Evolutionary conservation across 2,888 invertebrate species (phyloP).

Genomic region (Camptogramma bilineatum): DNA sequence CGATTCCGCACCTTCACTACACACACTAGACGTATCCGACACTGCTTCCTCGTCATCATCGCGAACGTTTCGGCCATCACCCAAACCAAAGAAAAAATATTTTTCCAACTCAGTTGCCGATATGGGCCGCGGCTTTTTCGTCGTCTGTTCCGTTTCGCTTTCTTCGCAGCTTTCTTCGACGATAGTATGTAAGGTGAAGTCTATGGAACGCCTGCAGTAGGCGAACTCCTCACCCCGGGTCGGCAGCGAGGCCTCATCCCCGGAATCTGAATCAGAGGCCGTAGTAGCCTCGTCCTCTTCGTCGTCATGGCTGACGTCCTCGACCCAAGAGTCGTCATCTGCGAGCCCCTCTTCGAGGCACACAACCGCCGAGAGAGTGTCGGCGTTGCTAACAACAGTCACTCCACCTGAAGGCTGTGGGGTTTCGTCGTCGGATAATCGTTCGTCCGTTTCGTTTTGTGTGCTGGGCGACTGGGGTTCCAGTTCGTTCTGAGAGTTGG

Average conservation of each 20-base stretch:
- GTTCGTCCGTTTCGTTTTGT: slow-evolving; percentile 74
- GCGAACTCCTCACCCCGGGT: slow-evolving; percentile 93
- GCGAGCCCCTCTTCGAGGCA: slow-evolving; percentile 94
- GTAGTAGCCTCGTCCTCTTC: slow-evolving; percentile 90
- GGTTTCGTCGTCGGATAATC: slow-evolving; percentile 76
- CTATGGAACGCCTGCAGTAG: slow-evolving; percentile 92
- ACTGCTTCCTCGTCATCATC: slow-evolving; percentile 87
- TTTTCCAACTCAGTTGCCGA: slow-evolving; percentile 95
- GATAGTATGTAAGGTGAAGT: slow-evolving; percentile 96
- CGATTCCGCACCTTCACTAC: slow-evolving; percentile 93
- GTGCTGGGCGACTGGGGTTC: slow-evolving; percentile 59
- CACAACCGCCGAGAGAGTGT: slow-evolving; percentile 89
- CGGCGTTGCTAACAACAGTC: slow-evolving; percentile 89
- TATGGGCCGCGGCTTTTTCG: slow-evolving; percentile 87
- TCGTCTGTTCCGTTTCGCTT: slow-evolving; percentile 91
- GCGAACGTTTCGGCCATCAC: slow-evolving; percentile 87
- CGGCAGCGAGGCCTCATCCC: slow-evolving; percentile 88
- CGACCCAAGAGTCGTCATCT: slow-evolving; percentile 96
- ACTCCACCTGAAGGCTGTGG: slow-evolving; percentile 85
- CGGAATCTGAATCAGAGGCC: slow-evolving; percentile 88
- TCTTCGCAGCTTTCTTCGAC: slow-evolving; percentile 98
- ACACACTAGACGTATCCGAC: slow-evolving; percentile 94
- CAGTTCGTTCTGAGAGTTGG: slow-evolving; percentile 86
- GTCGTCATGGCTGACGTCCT: slow-evolving; percentile 91
- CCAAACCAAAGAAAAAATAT: slow-evolving; percentile 95